Evolutionary conservation across 2,797 vertebrate species (phyloP), one percentile per base, ranked within the genome.

Genomic region (Diplodus puntazzo): DNA sequence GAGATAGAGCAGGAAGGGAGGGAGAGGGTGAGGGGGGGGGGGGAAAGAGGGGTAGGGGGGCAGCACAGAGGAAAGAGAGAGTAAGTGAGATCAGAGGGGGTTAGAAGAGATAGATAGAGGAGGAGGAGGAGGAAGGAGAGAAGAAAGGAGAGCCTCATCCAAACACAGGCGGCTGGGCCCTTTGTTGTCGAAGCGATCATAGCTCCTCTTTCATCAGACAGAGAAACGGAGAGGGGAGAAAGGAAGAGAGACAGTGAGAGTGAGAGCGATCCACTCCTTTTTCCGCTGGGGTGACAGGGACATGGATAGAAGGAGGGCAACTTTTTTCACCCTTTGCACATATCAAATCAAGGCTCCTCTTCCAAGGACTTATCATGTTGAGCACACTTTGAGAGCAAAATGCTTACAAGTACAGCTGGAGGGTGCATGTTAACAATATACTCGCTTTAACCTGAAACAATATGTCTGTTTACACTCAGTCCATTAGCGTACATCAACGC

Each of bases 141-240:
- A 95, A 95, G 92, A 95, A 95, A 95, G 94, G 77, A 83, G 86
- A 92, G 90, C 85, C 93, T 94, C 94, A 90, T 94, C 94, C 94
- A 93, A 95, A 95, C 92, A 94, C 89, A 89, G 92, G 93, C 94
- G 89, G 89, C 90, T 71, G 82, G 77, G 87, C 85, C 87, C 95
- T 96, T 95, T 96, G 95, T 96, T 95, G 95, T 95, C 84, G 87
- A 90, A 92, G 90, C 90, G 93, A 96, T 96, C 95, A 95, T 88
- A 96, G 94, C 88, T 92, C 83, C 82, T 82, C 95, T 96, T 96
- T 96, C 94, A 96, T 95, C 95, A 95, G 91, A 90, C 85, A 58
- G 92, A 88, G 89, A 91, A 91, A 91, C 85, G 82, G 90, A 89
- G 90, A 90, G 85, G 87, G 82, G 91, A 79, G 87, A 89, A 89